Conservation (phyloP, 1,140 invertebrate species). For the Drosophila pallidifrons region DNA sequence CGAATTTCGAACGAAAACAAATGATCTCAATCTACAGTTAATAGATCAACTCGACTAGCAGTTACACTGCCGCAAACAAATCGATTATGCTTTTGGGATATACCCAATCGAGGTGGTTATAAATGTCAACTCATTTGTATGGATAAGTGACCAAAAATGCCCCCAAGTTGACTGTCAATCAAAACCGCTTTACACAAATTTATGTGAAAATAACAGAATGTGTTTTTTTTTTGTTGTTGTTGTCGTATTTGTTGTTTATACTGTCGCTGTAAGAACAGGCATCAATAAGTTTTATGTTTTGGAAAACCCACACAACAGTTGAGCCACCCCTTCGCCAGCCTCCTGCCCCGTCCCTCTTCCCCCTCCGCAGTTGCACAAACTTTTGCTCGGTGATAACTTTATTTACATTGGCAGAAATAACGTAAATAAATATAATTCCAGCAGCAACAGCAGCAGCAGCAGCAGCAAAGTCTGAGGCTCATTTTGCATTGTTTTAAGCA, state of each 20-base stretch:
- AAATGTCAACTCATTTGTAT: conserved; percentile 28
- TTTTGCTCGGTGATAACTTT: conserved; percentile 20
- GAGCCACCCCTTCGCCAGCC: neutral
- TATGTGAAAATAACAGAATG: conserved; percentile 22
- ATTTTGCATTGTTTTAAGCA: conserved; percentile 73
- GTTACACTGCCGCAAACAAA: neutral
- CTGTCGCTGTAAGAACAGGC: conserved; percentile 26
- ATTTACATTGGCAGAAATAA: conserved; percentile 27
- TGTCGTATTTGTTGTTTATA: too few species aligned
- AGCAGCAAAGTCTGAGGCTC: conserved; percentile 36
- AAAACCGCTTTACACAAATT: conserved; percentile 32
- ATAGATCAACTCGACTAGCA: conserved; percentile 1
- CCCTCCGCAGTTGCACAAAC: neutral
- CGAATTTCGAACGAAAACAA: neutral
- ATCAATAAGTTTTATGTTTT: conserved; percentile 68
- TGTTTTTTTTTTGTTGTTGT: neutral
- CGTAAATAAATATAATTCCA: conserved; percentile 26
- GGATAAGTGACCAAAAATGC: conserved; percentile 2
- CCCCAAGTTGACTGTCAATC: conserved; percentile 24
- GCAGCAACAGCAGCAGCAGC: conserved; percentile 15
- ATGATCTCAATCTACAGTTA: neutral
- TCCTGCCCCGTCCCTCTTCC: neutral
- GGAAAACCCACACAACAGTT: conserved; percentile 50
- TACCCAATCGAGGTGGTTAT: conserved; percentile 6
- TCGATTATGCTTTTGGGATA: conserved; percentile 10